A percentile compares a stretch with the other conserved stretches of the same genome.
These are phyloP conservation scores for Anastrepha obliqua DNA, from an alignment of 1,140 invertebrate species.

Conservation along the genomic window DNA sequence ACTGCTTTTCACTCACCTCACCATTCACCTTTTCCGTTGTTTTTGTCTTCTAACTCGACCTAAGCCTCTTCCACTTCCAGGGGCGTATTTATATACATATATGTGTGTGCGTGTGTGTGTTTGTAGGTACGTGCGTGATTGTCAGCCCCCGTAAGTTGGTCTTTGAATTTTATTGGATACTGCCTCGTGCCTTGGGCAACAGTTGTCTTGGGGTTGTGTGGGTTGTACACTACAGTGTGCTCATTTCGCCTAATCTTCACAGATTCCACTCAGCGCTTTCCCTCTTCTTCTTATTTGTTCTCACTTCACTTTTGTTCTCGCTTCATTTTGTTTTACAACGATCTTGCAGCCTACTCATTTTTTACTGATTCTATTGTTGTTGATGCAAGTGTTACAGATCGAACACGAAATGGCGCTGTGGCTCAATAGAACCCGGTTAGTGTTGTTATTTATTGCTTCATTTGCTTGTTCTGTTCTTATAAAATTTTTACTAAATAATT, in stretches of 20 bases:
- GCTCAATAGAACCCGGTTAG: slow-evolving; percentile 23
- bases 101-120: background rate
- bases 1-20: slow-evolving; percentile 28
- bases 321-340: slow-evolving; percentile 30
- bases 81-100: slow-evolving; percentile 3
- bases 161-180: slow-evolving; percentile 54
- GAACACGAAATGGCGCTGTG: background rate
- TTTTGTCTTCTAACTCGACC: background rate
- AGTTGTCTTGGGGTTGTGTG: slow-evolving; percentile 46
- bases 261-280: background rate
- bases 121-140: background rate
- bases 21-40: slow-evolving; percentile 19
- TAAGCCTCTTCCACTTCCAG: slow-evolving; percentile 19
- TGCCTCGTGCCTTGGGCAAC: slow-evolving; percentile 51
- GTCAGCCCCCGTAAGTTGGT: slow-evolving; percentile 38
- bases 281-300: background rate
- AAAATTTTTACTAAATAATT: background rate
- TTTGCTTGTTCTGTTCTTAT: background rate
- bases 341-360: slow-evolving; percentile 33
- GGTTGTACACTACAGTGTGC: slow-evolving; percentile 4
- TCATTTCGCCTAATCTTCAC: background rate
- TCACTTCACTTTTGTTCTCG: background rate
- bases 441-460: background rate
- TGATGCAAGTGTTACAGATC: background rate
- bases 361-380: background rate